Base-by-base conservation (phyloP, 2,888 invertebrate species). In the Pachydiplax longipennis region DNA sequence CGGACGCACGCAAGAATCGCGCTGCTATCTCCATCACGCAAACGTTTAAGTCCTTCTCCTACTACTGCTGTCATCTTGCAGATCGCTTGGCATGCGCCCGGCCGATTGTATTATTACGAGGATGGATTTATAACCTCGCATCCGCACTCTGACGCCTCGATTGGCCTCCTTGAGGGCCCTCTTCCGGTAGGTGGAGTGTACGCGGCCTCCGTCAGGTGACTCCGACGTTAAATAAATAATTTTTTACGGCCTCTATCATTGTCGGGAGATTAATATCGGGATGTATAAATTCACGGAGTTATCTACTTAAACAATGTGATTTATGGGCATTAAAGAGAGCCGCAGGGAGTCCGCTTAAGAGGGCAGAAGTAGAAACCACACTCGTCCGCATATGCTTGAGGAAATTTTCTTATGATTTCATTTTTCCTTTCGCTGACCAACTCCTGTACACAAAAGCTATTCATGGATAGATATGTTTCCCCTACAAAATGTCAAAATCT, bases 121-220 rank as follows among this genome's bases (percentile, higher is more conserved):
- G n/a, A 65, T 48, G 58, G 61, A 87, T 87, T 87, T 87, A 87
- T 87, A 13, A 37, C 87, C 87, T 1, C 22, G 61, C 61, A 13
- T 31, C 61, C 61, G 37, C n/a, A 53, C 61, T 61, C 61, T 61
- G 87, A 87, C 87, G 58, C 83, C 83, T 83, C 83, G 61, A 87
- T 87, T 61, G 61, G 87, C 40, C 37, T 37, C 87, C 22, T 65
- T 37, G 58, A 65, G 65, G n/a, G 87, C 37, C 37, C 37, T 37
- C 87, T 87, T 87, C 87, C 87, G 87, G 87, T 83, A 15, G 87
- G 53, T 58, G 53, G n/a, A n/a, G n/a, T n/a, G n/a, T n/a, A n/a
- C n/a, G n/a, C n/a, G n/a, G n/a, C n/a, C n/a, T 31, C 0, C 22
- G 15, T 73, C 31, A 25, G 73, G 31, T 31, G 73, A 73, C 73